Evolutionary conservation across 2,797 vertebrate species (phyloP), one percentile per base, ranked within the genome.

Genomic region (Gallinago solitaria): DNA sequence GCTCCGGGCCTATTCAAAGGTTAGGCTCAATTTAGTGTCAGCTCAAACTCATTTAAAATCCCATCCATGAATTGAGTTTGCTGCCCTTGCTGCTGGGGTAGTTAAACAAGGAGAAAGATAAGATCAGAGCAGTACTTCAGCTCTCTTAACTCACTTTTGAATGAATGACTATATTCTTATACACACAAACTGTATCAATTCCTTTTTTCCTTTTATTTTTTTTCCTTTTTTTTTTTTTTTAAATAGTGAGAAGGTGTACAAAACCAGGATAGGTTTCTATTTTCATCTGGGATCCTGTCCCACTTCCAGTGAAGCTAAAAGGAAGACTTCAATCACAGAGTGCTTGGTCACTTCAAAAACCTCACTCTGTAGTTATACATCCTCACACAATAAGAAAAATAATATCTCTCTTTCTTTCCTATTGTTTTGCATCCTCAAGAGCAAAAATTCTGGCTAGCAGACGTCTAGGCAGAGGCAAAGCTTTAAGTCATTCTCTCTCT

Each of bases 41-140:
- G 80, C 51, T 95, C 83, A 86, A 94, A 94, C 51, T 90, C 79
- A 78, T 92, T 95, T 87, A 82, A 95, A 92, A 87, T 33, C 78
- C 54, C 39, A 50, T 70, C 33, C 59, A 10, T 1, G 4, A 69
- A 80, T 9, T 91, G 83, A 93, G 67, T 87, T 94, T 87, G 54
- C 69, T 84, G 67, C 47, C 93, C 47, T 65, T 80, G 64, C 32
- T 47, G 50, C 74, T 68, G 35, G 80, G 30, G 54, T 59, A 87
- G 74, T 43, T 76, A 28, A 73, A 75, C 43, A 50, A 88, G 65
- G 54, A 86, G 71, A 23, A 87, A 83, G 32, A 56, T 14, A 59
- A 89, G 37, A 74, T 59, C 51, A 73, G 51, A 78, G 35, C 14
- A 77, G 27, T 9, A 7, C 39, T 69, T 61, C 63, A 93, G 21